Evolutionary conservation across 2,888 invertebrate species (phyloP), one percentile per base, ranked within the genome.

Genomic region (Cantharis lateralis): DNA sequence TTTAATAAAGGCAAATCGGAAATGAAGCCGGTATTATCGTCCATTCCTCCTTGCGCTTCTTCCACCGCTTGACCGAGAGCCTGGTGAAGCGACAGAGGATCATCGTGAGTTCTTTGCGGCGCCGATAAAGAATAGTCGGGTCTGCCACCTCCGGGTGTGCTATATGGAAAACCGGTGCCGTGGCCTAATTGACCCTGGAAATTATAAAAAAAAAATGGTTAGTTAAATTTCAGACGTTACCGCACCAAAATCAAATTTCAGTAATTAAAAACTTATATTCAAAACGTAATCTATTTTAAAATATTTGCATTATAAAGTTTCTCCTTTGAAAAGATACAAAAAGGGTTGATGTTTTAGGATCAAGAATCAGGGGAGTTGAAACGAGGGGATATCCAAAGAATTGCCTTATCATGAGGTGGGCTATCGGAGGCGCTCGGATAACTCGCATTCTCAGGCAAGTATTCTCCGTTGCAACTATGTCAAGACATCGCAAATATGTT

Each of bases 1-100:
- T 96, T 96, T 85, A 96, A 91, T 85, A 96, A 91, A 83, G 96
- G 96, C 88, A 96, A 91, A 88, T 96, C 96, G 83, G 95, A 95
- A 92, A 96, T 96, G 89, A 96, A 96, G 71, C 95, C 95, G 82
- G 93, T 92, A 83, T 95, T 95, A 86, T 96, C 96, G 87, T 96
- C 96, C 89, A 96, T 93, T 82, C 94, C 94, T 48, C 87, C 87
- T 81, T 88, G 88, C 5, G 87, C 89, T 85, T 89, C 93, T 89
- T 92, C 93, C 87, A 93, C 93, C 2, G 93, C 92, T 84, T 93
- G 93, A 81, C 94, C 94, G 74, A 96, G 89, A n/a, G 95, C 95
- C 87, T 95, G 94, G 86, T 96, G 96, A 71, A 96, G 88, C 70
- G 94, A 94, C 81, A 95, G 89, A 78, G 95, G 92, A 84, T 93